Conservation (phyloP, 2,888 invertebrate genomes). For the Scaptomyza reducta region DNA sequence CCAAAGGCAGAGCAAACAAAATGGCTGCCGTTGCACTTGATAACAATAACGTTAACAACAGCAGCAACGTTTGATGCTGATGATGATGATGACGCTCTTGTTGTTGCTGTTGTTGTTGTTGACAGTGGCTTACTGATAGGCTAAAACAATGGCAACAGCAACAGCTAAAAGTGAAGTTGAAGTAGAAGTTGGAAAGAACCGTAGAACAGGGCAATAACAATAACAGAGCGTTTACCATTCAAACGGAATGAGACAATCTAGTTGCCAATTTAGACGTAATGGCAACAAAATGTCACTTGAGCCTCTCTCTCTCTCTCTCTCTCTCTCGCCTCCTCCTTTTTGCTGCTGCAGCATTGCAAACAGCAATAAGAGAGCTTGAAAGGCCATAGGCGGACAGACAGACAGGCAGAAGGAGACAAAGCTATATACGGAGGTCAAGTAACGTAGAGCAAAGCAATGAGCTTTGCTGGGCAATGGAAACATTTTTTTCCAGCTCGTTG, state of each 20-base stretch:
- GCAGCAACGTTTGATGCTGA: slow-evolving; percentile 9
- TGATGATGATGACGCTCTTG: slow-evolving; percentile 23
- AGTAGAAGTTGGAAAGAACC: slow-evolving; percentile 7
- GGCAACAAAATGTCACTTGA: slow-evolving; percentile 69
- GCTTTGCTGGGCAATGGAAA: slow-evolving; percentile 41
- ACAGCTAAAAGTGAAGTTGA: background rate
- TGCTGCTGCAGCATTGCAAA: slow-evolving; percentile 48
- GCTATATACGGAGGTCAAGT: slow-evolving; percentile 5
- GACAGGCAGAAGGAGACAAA: slow-evolving; percentile 1
- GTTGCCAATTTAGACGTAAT: slow-evolving; percentile 75
- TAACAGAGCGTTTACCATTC: slow-evolving; percentile 76
- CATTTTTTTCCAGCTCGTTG: slow-evolving; percentile 51
- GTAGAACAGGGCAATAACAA: slow-evolving; percentile 60
- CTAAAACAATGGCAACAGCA: slow-evolving; percentile 21
- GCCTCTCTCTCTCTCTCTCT: slow-evolving; percentile 15
- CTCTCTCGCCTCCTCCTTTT: too few relatives aligned
- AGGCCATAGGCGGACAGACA: slow-evolving; percentile 20
- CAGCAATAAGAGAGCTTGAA: slow-evolving; percentile 37
- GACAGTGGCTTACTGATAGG: slow-evolving; percentile 36
- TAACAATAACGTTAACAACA: slow-evolving; percentile 27
- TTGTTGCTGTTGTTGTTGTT: slow-evolving; percentile 22
- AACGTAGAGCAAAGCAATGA: slow-evolving; percentile 5
- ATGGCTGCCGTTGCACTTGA: slow-evolving; percentile 41
- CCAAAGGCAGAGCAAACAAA: slow-evolving; percentile 13
- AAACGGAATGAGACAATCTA: slow-evolving; percentile 67